These are phyloP conservation scores for Gasteruption jaculator DNA, from an alignment of 2,888 invertebrate genomes.

Conservation along the genomic window DNA sequence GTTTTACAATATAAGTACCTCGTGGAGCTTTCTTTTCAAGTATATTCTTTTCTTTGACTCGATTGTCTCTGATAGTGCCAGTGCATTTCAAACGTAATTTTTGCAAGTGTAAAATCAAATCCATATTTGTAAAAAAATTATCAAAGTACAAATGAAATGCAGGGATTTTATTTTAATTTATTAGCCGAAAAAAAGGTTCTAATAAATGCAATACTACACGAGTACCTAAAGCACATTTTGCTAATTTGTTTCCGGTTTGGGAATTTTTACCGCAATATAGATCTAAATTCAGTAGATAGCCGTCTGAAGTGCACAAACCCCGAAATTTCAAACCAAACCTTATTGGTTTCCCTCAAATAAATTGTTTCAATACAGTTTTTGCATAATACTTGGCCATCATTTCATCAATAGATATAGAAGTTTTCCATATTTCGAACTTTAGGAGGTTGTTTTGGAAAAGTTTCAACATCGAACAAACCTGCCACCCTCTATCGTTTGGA, in stretches of 20 bases:
- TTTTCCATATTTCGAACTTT: slow-evolving; percentile 15
- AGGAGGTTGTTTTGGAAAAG: slow-evolving; percentile 13
- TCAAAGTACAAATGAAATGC: slow-evolving; percentile 23
- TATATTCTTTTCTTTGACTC: slow-evolving; percentile 19
- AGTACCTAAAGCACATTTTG: slow-evolving; percentile 21
- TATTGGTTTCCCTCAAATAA: slow-evolving; percentile 22
- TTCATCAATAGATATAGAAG: no score
- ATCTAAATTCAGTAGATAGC: slow-evolving; percentile 22
- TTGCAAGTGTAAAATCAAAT: slow-evolving; percentile 22
- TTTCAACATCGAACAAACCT: slow-evolving; percentile 16
- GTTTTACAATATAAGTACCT: slow-evolving; percentile 20
- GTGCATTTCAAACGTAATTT: slow-evolving; percentile 20
- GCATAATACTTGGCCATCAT: slow-evolving; percentile 22
- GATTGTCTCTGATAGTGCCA: slow-evolving; percentile 22
- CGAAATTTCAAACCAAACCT: slow-evolving; percentile 25
- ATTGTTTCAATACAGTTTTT: slow-evolving; percentile 20
- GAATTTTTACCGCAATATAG: slow-evolving; percentile 23
- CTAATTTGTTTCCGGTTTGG: slow-evolving; percentile 12
- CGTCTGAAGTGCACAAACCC: slow-evolving; percentile 20
- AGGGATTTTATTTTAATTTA: slow-evolving; percentile 12
- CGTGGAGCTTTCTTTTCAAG: slow-evolving; percentile 19
- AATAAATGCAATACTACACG: slow-evolving; percentile 23
- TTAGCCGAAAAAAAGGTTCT: slow-evolving; percentile 15
- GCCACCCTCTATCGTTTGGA: no score
- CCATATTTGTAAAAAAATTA: slow-evolving; percentile 20